These are phyloP conservation scores for Eilema caniola DNA, from an alignment of 2,888 invertebrate species.

Conservation along the genomic window DNA sequence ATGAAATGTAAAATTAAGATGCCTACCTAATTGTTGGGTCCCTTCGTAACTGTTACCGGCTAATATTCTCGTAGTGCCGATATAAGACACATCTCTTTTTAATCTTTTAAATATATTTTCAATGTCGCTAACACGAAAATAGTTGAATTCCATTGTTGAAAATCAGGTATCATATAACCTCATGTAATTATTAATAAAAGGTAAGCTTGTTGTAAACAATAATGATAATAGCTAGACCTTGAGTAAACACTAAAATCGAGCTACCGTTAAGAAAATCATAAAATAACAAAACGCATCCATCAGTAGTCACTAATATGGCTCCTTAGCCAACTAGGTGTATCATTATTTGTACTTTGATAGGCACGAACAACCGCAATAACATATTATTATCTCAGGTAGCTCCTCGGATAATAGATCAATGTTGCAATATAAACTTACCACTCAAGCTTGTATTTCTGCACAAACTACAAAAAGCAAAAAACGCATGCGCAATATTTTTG, in stretches of 20 bases:
- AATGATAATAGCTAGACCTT: not conserved
- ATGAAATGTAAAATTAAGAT: too few relatives aligned
- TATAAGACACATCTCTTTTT: too few relatives aligned
- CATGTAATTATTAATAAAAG: not conserved
- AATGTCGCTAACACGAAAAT: too few relatives aligned
- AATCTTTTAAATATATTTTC: too few relatives aligned
- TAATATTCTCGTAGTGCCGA: too few relatives aligned
- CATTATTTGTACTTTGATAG: constrained; percentile 4
- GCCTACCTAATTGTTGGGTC: too few relatives aligned
- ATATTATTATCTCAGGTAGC: not conserved
- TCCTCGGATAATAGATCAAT: not conserved
- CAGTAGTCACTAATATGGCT: not conserved
- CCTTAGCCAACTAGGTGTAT: not conserved
- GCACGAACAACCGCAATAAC: not conserved
- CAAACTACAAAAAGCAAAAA: not conserved
- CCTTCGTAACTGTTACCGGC: too few relatives aligned
- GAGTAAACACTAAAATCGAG: not conserved
- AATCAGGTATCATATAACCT: not conserved
- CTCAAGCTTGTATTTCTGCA: not conserved
- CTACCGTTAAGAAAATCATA: not conserved
- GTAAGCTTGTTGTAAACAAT: not conserved
- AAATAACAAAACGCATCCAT: not conserved
- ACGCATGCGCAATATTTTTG: too few relatives aligned
- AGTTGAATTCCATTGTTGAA: too few relatives aligned
- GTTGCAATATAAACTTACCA: not conserved